These are phyloP conservation scores for Lycodopsis pacificus DNA, from an alignment of 2,797 vertebrate species.

Conservation along the genomic window DNA sequence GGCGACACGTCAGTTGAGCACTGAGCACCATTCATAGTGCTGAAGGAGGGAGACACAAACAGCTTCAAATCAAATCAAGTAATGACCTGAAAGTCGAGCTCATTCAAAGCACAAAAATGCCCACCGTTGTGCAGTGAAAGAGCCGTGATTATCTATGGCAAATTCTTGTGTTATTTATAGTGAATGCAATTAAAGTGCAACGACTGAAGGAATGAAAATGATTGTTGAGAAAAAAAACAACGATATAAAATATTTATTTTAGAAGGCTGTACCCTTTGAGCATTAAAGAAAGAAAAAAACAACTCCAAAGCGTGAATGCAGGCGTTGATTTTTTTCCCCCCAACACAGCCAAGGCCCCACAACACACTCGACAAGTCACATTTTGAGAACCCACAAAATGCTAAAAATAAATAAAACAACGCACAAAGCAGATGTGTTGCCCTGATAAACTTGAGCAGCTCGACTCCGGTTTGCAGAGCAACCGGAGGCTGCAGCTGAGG, in stretches of 20 bases:
- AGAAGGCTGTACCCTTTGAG: constrained; percentile 21
- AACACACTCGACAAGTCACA: constrained; percentile 62
- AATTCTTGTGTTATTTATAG: constrained; percentile 76
- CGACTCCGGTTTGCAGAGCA: constrained; percentile 28
- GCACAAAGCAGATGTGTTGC: constrained; percentile 66
- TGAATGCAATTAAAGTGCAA: constrained; percentile 67
- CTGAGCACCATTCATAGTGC: constrained; percentile 62
- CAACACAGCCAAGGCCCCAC: constrained; percentile 50
- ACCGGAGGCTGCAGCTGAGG: constrained; percentile 29
- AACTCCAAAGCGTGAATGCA: constrained; percentile 39
- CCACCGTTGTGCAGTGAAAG: constrained; percentile 70
- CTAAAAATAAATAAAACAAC: constrained; percentile 75
- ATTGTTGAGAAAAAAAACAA: constrained; percentile 56
- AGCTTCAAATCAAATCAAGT: constrained; percentile 74
- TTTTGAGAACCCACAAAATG: constrained; percentile 75
- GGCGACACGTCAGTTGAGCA: constrained; percentile 50
- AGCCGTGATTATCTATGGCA: constrained; percentile 78
- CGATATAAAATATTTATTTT: constrained; percentile 56
- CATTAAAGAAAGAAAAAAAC: constrained; percentile 11
- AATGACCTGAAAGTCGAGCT: constrained; percentile 71
- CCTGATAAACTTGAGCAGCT: constrained; percentile 67
- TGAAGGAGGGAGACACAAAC: constrained; percentile 60
- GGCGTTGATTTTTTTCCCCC: constrained; percentile 56
- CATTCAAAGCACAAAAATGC: constrained; percentile 68
- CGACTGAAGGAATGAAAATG: constrained; percentile 70